phyloP scores from a whole-genome alignment of 2,888 invertebrate species.

The Petrolisthes manimaculis region DNA sequence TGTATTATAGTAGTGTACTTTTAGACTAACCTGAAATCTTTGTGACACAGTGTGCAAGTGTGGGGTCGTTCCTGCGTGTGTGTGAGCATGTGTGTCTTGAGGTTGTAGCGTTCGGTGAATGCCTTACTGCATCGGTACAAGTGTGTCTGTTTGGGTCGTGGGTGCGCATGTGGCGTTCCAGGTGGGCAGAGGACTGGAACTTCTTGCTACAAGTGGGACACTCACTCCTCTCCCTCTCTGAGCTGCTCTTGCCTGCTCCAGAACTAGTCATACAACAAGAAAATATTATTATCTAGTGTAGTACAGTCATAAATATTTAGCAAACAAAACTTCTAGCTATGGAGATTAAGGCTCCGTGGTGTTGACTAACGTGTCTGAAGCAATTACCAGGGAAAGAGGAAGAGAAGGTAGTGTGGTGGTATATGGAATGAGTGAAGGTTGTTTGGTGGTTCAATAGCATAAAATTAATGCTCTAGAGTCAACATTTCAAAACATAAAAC shows the following conservation, averaged over 20 bases:
- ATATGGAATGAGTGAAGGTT: too few relatives aligned
- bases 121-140: constrained; percentile 47
- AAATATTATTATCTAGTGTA: neutral
- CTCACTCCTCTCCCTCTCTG: neutral
- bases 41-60: constrained; percentile 38
- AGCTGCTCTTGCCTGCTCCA: neutral
- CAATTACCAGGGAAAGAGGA: too few relatives aligned
- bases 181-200: constrained; percentile 28
- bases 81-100: constrained; percentile 58
- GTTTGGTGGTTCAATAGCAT: too few relatives aligned
- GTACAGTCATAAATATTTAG: too few relatives aligned
- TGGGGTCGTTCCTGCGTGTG: constrained; percentile 57
- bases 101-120: constrained; percentile 56
- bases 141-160: constrained; percentile 34
- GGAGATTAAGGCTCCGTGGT: too few relatives aligned
- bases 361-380: too few relatives aligned
- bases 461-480: too few relatives aligned
- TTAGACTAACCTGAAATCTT: constrained; percentile 19
- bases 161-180: constrained; percentile 30
- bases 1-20: too few relatives aligned
- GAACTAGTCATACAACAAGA: neutral
- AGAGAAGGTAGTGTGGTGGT: too few relatives aligned
- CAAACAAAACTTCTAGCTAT: too few relatives aligned
- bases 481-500: too few relatives aligned
- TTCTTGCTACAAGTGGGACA: constrained; percentile 37